A percentile compares a stretch with the other conserved stretches of the same genome.
These are phyloP conservation scores for Camponotus floridanus DNA, from an alignment of 1,140 invertebrate genomes.

Conservation along the genomic window DNA sequence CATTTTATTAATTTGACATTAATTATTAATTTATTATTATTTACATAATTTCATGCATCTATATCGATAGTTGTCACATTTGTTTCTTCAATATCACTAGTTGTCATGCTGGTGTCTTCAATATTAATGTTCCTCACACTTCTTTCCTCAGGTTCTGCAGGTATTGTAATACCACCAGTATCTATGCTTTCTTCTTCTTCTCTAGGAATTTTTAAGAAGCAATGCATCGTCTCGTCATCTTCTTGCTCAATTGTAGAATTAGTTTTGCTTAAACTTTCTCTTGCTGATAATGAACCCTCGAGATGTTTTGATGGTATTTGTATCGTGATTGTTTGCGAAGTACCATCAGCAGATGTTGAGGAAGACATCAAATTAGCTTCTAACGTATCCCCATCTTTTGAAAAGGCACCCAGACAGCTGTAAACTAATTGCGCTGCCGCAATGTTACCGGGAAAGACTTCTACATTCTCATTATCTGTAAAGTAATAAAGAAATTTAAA, in stretches of 20 bases:
- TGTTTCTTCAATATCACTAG: slow-evolving; percentile 69
- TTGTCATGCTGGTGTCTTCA: slow-evolving; percentile 52
- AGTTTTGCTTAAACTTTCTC: slow-evolving; percentile 70
- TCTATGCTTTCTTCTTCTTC: slow-evolving; percentile 87
- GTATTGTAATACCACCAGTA: slow-evolving; percentile 89
- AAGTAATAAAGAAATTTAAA: slow-evolving; percentile 30
- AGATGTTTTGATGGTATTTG: slow-evolving; percentile 84
- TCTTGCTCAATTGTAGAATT: slow-evolving; percentile 80
- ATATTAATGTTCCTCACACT: slow-evolving; percentile 69
- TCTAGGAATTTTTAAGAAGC: slow-evolving; percentile 85
- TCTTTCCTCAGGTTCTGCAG: slow-evolving; percentile 83
- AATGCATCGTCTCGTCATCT: slow-evolving; percentile 85
- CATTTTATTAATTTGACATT: slow-evolving; percentile 30
- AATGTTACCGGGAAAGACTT: slow-evolving; percentile 86
- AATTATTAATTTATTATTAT: slow-evolving; percentile 24
- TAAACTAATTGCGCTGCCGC: slow-evolving; percentile 87
- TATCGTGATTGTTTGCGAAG: slow-evolving; percentile 85
- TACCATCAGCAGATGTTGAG: slow-evolving; percentile 84
- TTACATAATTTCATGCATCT: slow-evolving; percentile 73
- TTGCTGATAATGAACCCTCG: slow-evolving; percentile 78
- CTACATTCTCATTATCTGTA: slow-evolving; percentile 78
- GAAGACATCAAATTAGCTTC: slow-evolving; percentile 85
- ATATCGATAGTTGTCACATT: slow-evolving; percentile 70
- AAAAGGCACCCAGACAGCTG: slow-evolving; percentile 85
- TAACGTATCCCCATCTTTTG: slow-evolving; percentile 81